Conservation (phyloP, 2,797 vertebrate species). For the Chaenodraco wilsoni region DNA sequence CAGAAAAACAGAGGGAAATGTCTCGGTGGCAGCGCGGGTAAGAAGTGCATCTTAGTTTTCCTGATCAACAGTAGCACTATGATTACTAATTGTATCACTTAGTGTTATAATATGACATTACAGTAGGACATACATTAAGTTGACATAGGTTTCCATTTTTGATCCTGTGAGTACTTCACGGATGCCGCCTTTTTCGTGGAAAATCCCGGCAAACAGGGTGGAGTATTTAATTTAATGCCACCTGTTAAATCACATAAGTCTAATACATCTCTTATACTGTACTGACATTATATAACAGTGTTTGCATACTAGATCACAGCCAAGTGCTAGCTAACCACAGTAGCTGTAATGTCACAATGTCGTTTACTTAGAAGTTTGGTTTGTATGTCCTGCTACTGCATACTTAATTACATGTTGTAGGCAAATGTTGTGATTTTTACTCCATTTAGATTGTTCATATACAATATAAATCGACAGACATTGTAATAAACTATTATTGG, state of each 20-base stretch:
- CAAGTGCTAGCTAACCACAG: too few relatives aligned
- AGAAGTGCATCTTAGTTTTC: constrained; percentile 37
- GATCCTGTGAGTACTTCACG: not conserved
- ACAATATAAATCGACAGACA: too few relatives aligned
- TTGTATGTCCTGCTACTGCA: too few relatives aligned
- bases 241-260: not conserved
- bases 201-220: not conserved
- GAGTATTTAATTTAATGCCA: not conserved
- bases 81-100: not conserved
- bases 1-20: constrained; percentile 75
- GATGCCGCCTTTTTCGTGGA: constrained; percentile 55
- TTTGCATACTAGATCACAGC: rapidly evolving
- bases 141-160: not conserved
- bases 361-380: too few relatives aligned
- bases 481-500: too few relatives aligned
- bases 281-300: rapidly evolving
- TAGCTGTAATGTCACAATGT: not conserved
- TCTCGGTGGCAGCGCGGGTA: constrained; percentile 85
- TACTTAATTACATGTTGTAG: too few relatives aligned
- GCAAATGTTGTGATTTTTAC: too few relatives aligned
- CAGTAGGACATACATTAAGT: rapidly evolving
- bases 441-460: too few relatives aligned
- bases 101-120: rapidly evolving
- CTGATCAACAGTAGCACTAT: not conserved
- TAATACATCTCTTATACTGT: not conserved